Evolutionary conservation across 2,888 invertebrate species (phyloP), one percentile per base, ranked within the genome.

Genomic region (Orthonevra nobilis): DNA sequence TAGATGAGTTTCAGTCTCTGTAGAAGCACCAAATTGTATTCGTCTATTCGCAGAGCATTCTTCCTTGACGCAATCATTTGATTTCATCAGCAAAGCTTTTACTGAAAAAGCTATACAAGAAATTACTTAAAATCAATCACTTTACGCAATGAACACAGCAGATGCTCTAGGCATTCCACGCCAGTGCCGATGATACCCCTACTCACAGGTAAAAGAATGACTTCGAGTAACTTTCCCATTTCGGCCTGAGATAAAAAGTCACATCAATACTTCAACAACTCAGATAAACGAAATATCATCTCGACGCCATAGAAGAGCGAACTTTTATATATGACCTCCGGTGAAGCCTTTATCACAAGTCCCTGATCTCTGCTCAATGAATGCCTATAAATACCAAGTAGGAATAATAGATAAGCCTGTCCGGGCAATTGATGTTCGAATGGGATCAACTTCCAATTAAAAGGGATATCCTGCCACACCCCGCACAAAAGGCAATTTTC

Each of bases 371-470:
- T 48, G 63, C 75, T 50, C 69, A 75, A 75, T 75, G 75, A 63
- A 69, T 42, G 58, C 46, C 72, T 58, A 60, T 64, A 64, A 77
- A 77, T 70, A 64, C 77, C 54, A 40, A 60, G 38, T 52, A 48
- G 61, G 46, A 79, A 73, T 68, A 68, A 79, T 61, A 79, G 79
- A 79, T 79, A 79, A 73, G 79, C 72, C 79, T 79, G 79, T 73
- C 73, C 66, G 61, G 73, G 79, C 79, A 79, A 79, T 79, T 79
- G 79, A 68, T 66, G 79, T 66, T 73, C 79, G 66, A 73, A 73
- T 61, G 66, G 79, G 73, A 79, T 79, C 73, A 79, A 79, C 73
- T 79, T 79, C 79, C 73, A 73, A 79, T 79, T 79, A 79, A 79
- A 79, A 79, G 66, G 73, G 66, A 79, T 79, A 73, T 79, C 68